Evolutionary conservation across 2,888 invertebrate genomes (phyloP).

Genomic region (Tetropium fuscum): DNA sequence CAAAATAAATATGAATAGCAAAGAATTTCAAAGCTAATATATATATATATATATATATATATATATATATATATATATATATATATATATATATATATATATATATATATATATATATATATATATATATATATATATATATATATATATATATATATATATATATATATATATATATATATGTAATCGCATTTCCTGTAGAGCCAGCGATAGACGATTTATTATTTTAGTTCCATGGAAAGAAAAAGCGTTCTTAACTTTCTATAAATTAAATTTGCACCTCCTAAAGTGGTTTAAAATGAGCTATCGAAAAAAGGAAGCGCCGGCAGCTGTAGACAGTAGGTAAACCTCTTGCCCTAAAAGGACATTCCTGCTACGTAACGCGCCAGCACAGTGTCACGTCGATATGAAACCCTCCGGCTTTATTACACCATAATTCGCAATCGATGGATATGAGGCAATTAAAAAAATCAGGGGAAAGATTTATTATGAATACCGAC

Average conservation of each 20-base stretch:
- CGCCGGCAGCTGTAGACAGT: constrained; percentile 44
- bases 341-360: constrained; percentile 55
- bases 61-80: too few relatives aligned
- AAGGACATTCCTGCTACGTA: constrained; percentile 48
- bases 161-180: too few relatives aligned
- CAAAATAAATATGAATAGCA: too few relatives aligned
- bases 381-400: constrained; percentile 31
- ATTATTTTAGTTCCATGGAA: constrained; percentile 12
- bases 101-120: too few relatives aligned
- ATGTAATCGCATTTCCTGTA: too few relatives aligned
- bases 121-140: too few relatives aligned
- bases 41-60: too few relatives aligned
- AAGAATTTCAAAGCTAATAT: too few relatives aligned
- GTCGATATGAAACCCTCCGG: constrained; percentile 29
- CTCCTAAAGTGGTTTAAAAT: constrained; percentile 45
- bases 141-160: too few relatives aligned
- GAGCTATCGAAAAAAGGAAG: constrained; percentile 44
- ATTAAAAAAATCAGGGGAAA: constrained; percentile 31
- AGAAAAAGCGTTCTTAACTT: constrained; percentile 37
- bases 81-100: too few relatives aligned
- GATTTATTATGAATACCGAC: too few relatives aligned
- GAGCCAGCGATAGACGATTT: too few relatives aligned
- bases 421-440: constrained; percentile 41
- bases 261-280: constrained; percentile 47
- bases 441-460: constrained; percentile 29